Percentiles rank a stretch among this genome's conserved stretches.
Conservation (phyloP, 2,888 invertebrate genomes). For the Phortica magna region DNA sequence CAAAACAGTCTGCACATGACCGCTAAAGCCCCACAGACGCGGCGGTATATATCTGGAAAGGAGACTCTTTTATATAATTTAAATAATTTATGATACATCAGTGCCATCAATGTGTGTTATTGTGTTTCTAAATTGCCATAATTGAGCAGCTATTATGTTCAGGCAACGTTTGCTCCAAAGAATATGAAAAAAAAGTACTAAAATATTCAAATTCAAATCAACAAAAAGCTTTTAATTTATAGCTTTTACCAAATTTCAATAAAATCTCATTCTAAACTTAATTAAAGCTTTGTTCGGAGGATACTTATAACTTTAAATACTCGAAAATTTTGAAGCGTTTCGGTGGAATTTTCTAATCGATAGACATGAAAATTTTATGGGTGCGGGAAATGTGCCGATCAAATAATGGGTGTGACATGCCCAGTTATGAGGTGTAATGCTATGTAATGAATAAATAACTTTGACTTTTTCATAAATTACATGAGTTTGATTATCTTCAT, state of each 20-base stretch:
- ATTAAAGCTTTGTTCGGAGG: too few relatives aligned
- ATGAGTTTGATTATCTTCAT: too few relatives aligned
- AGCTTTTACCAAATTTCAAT: background rate
- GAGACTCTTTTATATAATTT: background rate
- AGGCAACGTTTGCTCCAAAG: background rate
- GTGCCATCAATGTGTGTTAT: background rate
- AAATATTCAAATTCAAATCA: background rate
- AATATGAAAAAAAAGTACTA: background rate
- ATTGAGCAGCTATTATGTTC: background rate
- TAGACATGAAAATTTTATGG: too few relatives aligned
- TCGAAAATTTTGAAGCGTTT: too few relatives aligned
- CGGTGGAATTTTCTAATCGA: too few relatives aligned
- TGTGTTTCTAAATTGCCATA: background rate
- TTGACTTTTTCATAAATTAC: too few relatives aligned
- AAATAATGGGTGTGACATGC: too few relatives aligned
- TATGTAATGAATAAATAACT: too few relatives aligned
- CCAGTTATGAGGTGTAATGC: too few relatives aligned
- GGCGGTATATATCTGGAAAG: slow-evolving; percentile 90
- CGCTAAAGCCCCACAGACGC: slow-evolving; percentile 95
- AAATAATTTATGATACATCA: background rate
- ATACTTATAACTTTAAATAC: too few relatives aligned
- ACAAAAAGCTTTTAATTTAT: background rate
- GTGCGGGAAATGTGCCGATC: too few relatives aligned
- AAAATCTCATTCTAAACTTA: too few relatives aligned
- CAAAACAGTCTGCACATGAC: slow-evolving; percentile 94